Conservation (phyloP, 2,113 vertebrate species). For the Megalops atlanticus region DNA sequence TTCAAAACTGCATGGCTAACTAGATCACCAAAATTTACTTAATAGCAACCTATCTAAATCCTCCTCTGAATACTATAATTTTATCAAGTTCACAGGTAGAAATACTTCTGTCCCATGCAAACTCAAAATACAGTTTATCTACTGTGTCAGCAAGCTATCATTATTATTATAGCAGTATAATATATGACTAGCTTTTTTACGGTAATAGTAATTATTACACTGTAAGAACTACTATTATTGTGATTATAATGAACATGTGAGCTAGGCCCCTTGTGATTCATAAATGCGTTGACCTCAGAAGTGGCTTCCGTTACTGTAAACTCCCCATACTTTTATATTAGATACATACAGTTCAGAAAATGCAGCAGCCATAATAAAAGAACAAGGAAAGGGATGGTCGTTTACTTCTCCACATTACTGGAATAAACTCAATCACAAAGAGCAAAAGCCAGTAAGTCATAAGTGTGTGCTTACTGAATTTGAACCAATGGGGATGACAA, state of each 20-base stretch:
- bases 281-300: not conserved
- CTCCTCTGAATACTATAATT: too few relatives aligned
- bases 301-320: not conserved
- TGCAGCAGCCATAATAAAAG: not conserved
- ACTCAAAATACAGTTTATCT: too few relatives aligned
- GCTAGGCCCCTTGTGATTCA: not conserved
- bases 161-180: too few relatives aligned
- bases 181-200: too few relatives aligned
- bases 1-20: too few relatives aligned
- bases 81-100: too few relatives aligned
- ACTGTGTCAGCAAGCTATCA: too few relatives aligned
- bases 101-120: too few relatives aligned
- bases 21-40: too few relatives aligned
- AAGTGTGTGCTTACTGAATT: not conserved
- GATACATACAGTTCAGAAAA: not conserved
- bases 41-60: too few relatives aligned
- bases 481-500: not conserved
- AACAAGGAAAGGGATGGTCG: not conserved
- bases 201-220: not conserved
- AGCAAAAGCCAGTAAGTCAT: not conserved
- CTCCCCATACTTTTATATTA: not conserved
- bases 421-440: not conserved
- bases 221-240: not conserved
- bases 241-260: not conserved
- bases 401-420: not conserved